phyloP scores from a whole-genome alignment of 2,888 invertebrate species.

The Euplagia quadripunctaria region DNA sequence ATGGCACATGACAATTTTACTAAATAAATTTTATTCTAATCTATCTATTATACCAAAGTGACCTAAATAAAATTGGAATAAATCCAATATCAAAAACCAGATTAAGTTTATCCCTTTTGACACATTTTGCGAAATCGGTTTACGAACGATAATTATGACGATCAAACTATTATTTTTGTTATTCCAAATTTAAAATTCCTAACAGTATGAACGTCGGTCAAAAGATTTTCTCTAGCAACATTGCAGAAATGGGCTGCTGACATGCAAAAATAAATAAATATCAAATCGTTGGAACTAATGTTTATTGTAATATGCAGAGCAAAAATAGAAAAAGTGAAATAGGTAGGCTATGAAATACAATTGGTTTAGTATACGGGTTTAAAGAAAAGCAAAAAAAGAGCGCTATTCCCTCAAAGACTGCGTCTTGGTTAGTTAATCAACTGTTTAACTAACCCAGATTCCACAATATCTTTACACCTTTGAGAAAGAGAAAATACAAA shows the following conservation, averaged over 20 bases:
- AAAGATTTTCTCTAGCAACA: background rate
- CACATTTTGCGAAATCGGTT: background rate
- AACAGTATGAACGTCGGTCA: background rate
- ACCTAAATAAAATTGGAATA: background rate
- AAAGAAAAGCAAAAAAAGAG: background rate
- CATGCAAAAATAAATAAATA: conserved; percentile 11
- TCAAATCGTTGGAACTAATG: no score
- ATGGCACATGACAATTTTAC: background rate
- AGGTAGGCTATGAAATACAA: background rate
- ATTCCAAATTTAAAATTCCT: background rate
- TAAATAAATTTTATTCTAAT: background rate
- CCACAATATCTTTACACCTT: background rate
- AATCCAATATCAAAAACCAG: background rate
- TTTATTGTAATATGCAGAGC: background rate
- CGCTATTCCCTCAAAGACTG: background rate
- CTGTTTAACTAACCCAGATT: no score
- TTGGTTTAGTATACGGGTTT: background rate
- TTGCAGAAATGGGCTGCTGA: conserved; percentile 8
- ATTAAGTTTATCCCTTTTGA: background rate
- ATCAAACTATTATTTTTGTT: background rate
- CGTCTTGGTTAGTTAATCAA: background rate
- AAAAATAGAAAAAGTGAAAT: background rate
- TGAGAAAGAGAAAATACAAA: background rate
- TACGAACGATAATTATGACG: background rate
- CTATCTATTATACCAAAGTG: background rate